phyloP scores from a whole-genome alignment of 2,113 vertebrate species.

The Chitala chitala region DNA sequence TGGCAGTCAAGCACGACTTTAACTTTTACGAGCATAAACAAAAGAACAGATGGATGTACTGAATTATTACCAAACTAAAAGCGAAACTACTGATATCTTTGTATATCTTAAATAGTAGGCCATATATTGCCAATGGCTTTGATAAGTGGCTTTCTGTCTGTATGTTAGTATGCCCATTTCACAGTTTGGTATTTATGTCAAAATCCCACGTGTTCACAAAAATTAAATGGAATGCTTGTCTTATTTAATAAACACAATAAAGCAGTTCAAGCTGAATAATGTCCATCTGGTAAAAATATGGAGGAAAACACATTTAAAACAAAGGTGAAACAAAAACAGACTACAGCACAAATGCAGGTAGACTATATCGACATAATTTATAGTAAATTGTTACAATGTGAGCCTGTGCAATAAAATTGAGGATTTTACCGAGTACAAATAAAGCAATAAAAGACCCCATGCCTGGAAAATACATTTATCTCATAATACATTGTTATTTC shows the following conservation, averaged over 20 bases:
- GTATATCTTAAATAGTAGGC: not conserved
- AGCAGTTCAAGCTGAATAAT: conserved; percentile 12
- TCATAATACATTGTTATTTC: not conserved
- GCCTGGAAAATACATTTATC: not conserved
- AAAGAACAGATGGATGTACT: not conserved
- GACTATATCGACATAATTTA: not conserved
- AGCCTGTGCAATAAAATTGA: not conserved
- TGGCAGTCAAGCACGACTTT: not conserved
- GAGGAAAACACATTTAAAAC: not conserved
- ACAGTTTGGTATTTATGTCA: not conserved
- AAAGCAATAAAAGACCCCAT: conserved; percentile 7
- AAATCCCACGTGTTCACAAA: not conserved
- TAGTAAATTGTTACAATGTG: not conserved
- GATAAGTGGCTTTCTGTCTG: not conserved
- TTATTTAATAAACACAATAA: not conserved
- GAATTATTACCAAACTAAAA: not conserved
- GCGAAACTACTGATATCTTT: not conserved
- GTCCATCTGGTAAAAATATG: conserved; percentile 6
- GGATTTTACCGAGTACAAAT: not conserved
- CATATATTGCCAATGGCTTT: not conserved
- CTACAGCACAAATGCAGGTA: not conserved
- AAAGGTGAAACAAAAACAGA: not conserved
- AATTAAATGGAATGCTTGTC: not conserved
- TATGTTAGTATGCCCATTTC: not conserved
- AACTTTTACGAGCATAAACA: not conserved